Conservation (phyloP, 2,888 invertebrate species). For the Augochlorella aurata region DNA sequence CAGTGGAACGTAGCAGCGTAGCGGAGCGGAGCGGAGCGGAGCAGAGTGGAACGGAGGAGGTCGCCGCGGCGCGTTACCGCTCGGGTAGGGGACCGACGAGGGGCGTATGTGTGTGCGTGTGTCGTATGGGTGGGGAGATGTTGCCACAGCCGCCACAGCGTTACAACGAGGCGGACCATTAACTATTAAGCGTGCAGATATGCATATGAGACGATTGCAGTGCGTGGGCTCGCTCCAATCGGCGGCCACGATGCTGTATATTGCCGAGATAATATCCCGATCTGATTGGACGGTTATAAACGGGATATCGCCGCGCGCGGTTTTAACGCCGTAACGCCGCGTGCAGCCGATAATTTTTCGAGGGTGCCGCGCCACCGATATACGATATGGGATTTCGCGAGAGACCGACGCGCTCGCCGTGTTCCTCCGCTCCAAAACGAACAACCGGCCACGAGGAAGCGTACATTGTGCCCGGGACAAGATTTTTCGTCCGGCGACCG, state of each 20-base stretch:
- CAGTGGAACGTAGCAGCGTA: background rate
- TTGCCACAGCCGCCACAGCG: constrained; percentile 30
- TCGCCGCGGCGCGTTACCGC: constrained; percentile 1
- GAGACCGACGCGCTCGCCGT: constrained; percentile 30
- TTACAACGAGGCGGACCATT: constrained; percentile 70
- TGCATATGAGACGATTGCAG: constrained; percentile 73
- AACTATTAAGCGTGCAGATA: constrained; percentile 77
- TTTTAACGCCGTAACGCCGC: constrained; percentile 61
- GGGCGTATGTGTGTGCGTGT: background rate
- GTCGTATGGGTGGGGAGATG: constrained; percentile 37
- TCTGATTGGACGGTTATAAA: constrained; percentile 72
- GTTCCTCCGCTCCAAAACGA: constrained; percentile 43
- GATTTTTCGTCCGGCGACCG: background rate
- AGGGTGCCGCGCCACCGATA: constrained; percentile 51
- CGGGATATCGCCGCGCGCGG: constrained; percentile 62
- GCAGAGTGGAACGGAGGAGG: background rate
- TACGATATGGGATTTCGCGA: constrained; percentile 54
- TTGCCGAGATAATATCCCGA: constrained; percentile 76
- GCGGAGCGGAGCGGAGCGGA: background rate
- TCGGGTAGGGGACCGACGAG: constrained; percentile 2
- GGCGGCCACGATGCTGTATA: constrained; percentile 66
- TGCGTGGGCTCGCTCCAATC: constrained; percentile 75
- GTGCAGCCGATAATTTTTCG: constrained; percentile 66
- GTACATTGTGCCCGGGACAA: constrained; percentile 35
- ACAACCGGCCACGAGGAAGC: constrained; percentile 46